Base-by-base conservation (phyloP, 2,797 vertebrate species). In the Simalia tracyae region DNA sequence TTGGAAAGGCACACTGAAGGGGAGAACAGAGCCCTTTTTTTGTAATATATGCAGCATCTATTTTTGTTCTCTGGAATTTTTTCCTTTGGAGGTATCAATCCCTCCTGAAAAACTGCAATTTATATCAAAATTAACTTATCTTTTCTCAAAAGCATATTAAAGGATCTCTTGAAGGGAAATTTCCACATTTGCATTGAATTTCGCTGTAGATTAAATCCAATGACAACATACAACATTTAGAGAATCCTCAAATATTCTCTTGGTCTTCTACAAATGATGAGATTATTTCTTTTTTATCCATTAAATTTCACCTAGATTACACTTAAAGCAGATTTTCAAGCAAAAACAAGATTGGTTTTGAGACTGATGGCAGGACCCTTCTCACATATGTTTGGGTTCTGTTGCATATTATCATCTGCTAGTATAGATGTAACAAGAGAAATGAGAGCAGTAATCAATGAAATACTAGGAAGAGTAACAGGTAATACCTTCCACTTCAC, bases 1-100 rank as follows among this genome's bases (percentile, higher is more conserved):
- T 31, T 54, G 59, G 15, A 89, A 1, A 24, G 22, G n/a, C 60
- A 57, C 14, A 84, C 15, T 24, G 17, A 50, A 11, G 3, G 68
- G 19, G 94, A 88, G 87, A 93, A 92, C 36, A 59, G 64, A 46
- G 36, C 14, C 36, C 68, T 72, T 72, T 72, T 31, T 31, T 72
- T 8, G 68, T 72, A 72, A 72, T 72, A 72, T 36, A 36, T 36
- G 2, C 68, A 72, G 31, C 31, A 36, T 89, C 1, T 11, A 50
- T 54, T 92, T 92, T 22, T 31, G 15, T 63, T 91, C 66, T 22
- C 50, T 4, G 28, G 42, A 72, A 61, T 85, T 28, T 1, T 22
- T n/a, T 68, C 90, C 68, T 89, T 17, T 88, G 89, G 85, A 64
- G 87, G 24, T 88, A 19, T 9, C 84, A 2, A 87, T 5, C 2